phyloP scores from a whole-genome alignment of 2,888 invertebrate genomes.

The Protophormia terraenovae region DNA sequence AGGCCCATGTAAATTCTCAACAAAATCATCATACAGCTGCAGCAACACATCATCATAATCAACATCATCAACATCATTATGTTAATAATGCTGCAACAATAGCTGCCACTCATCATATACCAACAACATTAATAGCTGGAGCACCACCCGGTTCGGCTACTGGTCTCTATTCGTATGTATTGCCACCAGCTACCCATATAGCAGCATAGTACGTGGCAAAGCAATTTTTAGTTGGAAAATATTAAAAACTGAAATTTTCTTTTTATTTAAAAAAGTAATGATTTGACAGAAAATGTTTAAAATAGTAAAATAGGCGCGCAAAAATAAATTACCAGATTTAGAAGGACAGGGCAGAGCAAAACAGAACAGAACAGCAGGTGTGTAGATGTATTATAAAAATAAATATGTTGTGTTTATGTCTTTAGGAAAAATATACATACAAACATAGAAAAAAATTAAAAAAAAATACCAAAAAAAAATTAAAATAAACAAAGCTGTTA shows the following conservation, averaged over 20 bases:
- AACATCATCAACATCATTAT: constrained; percentile 60
- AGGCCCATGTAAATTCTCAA: constrained; percentile 53
- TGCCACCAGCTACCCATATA: constrained; percentile 80
- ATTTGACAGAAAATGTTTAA: constrained; percentile 6
- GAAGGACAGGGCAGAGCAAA: constrained; percentile 5
- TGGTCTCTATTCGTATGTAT: constrained; percentile 79
- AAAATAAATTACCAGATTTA: constrained; percentile 62
- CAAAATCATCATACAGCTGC: constrained; percentile 64
- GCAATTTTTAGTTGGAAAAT: constrained; percentile 69
- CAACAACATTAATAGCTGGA: constrained; percentile 73
- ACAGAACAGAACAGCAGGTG: not conserved
- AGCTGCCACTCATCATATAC: constrained; percentile 73
- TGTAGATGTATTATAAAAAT: constrained; percentile 49
- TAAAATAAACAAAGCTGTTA: constrained; percentile 39
- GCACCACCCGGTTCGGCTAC: constrained; percentile 73
- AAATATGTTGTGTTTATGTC: constrained; percentile 60
- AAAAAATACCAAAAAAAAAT: constrained; percentile 43
- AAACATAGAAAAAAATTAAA: constrained; percentile 43
- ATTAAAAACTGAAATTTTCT: constrained; percentile 38
- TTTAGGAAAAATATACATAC: constrained; percentile 57
- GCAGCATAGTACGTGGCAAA: constrained; percentile 77
- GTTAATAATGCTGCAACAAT: constrained; percentile 70
- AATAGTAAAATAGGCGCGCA: constrained; percentile 59
- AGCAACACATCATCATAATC: constrained; percentile 16
- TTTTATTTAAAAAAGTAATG: not conserved